Evolutionary conservation across 2,888 invertebrate species (phyloP), one percentile per base, ranked within the genome.

Genomic region (Taphrorychus bicolor): DNA sequence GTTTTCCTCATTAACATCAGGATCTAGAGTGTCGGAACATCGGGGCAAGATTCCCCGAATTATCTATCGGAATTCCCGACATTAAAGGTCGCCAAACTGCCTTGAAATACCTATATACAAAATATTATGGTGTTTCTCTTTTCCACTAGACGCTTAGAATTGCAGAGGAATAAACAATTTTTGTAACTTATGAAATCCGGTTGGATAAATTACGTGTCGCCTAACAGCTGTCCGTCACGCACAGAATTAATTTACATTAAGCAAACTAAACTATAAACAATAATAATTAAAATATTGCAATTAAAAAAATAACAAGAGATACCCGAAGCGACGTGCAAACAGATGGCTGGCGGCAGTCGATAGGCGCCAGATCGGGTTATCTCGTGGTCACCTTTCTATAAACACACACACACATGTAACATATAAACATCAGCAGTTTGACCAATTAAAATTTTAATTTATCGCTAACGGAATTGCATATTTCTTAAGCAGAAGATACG

Each of bases 321-420:
- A 45, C 45, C 16, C 11, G 61, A 45, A 61, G 48, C 40, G n/a
- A n/a, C n/a, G n/a, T 32, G 18, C 42, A 53, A 53, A 54, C 61
- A 61, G 61, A 41, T 61, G 61, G 53, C 54, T 52, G 61, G 48
- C 54, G 48, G 53, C 54, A 21, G 52, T 41, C 14, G 11, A n/a
- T 59, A 54, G 61, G 61, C 61, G 61, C 61, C 61, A 16, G 22
- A n/a, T 61, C 4, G 45, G 60, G 53, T 61, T 61, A 61, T 61
- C 61, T 53, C 9, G 54, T 61, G 17, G 54, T 61, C 54, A 61
- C 61, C 61, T 61, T 41, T 48, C 41, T 61, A 61, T 61, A 48
- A 32, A 24, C 51, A 45, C 14, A 45, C 45, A 45, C 45, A 45
- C 45, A 45, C 45, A 45, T 45, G 45, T 17, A 17, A 45, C 32